Conservation (phyloP, 1,140 invertebrate genomes). For the Atopsyche davidsoni region DNA sequence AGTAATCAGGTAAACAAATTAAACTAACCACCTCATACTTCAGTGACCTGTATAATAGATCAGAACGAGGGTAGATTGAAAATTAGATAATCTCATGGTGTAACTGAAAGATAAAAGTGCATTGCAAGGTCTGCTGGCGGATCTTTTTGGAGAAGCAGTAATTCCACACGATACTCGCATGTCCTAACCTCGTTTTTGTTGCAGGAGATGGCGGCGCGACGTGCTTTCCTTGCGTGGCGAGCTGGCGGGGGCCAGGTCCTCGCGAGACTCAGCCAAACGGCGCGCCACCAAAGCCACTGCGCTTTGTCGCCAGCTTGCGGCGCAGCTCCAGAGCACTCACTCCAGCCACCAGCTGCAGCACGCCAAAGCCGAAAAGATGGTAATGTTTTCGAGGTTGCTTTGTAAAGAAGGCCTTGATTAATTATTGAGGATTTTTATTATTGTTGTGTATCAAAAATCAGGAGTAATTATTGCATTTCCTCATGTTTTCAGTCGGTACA, state of each 20-base stretch:
- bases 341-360: slow-evolving; percentile 1
- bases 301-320: slow-evolving; percentile 17
- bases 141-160: no score
- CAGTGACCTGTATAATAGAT: no score
- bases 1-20: slow-evolving; percentile 19
- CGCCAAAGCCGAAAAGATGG: slow-evolving; percentile 22
- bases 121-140: no score
- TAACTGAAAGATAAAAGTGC: no score
- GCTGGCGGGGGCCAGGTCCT: slow-evolving; percentile 10
- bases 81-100: no score
- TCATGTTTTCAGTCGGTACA: slow-evolving; percentile 20
- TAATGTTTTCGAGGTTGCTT: slow-evolving; percentile 2
- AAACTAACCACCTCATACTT: no score
- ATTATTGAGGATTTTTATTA: no score
- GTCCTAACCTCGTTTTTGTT: no score
- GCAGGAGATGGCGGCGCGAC: slow-evolving; percentile 18
- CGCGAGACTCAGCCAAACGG: slow-evolving; percentile 21
- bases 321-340: neutral
- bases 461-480: neutral
- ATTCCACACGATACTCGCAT: no score
- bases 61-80: no score
- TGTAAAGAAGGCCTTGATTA: no score
- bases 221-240: slow-evolving; percentile 14
- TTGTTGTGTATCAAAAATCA: no score
- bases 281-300: slow-evolving; percentile 18